Evolutionary conservation across 2,797 vertebrate species (phyloP), one percentile per base, ranked within the genome.

Genomic region (Apogon talboti): DNA sequence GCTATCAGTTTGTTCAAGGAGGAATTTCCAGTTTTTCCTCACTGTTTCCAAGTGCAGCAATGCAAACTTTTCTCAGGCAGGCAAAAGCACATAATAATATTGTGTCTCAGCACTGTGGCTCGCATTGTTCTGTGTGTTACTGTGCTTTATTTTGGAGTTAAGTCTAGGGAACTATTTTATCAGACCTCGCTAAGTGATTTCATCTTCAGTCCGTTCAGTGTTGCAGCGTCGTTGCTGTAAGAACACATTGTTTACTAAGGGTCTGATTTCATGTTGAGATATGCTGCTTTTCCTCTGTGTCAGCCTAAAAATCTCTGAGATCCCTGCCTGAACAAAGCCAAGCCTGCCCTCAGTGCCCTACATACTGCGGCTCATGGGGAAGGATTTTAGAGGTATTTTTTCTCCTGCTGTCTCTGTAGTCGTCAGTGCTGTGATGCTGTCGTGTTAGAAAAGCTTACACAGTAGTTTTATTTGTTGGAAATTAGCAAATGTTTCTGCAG

Each of bases 311-410:
- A 70, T 56, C 63, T 66, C 65, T 38, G 52, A 12, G 58, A 70
- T 86, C 52, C 67, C 35, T 86, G 63, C 56, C 76, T 61, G 76
- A 81, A 78, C 83, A 73, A 66, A 86, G 70, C 71, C 54, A 3
- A 62, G 65, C 76, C 46, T 72, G 71, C 73, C 71, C 64, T n/a
- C 28, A 1, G 0, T 56, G 60, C 71, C 66, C 73, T 62, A 58
- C 58, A 78, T 74, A 47, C 70, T 48, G 64, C 6, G 55, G 54
- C 68, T 58, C 13, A 47, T 8, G 4, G 49, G 33, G 52, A 35
- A 43, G 46, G 28, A 38, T 60, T 21, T 35, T 6, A 24, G 12
- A 14, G 15, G 28, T 43, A 46, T 15, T 45, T 40, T 28, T 16
- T 44, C 11, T 18, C 16, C 19, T 9, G 9, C 21, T 53, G 11